phyloP scores from a whole-genome alignment of 2,888 invertebrate species.

The Xestobium rufovillosum region DNA sequence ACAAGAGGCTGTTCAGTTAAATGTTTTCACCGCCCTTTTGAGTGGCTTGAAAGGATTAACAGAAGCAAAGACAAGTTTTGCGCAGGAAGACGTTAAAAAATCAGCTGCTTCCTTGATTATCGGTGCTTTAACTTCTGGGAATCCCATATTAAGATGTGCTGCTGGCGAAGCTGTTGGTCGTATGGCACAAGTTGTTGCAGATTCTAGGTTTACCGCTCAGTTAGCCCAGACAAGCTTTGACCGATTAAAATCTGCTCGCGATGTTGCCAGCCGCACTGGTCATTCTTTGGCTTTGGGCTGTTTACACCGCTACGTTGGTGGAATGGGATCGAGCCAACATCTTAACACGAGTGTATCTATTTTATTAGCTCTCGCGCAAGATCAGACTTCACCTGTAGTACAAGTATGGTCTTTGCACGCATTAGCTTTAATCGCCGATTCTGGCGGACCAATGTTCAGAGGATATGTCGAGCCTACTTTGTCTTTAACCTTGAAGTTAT shows the following conservation, averaged over 20 bases:
- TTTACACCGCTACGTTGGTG: conserved; percentile 90
- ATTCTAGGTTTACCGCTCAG: conserved; percentile 81
- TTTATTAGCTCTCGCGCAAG: conserved; percentile 88
- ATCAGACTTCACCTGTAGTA: conserved; percentile 86
- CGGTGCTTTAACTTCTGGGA: conserved; percentile 65
- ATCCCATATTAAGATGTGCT: conserved; percentile 80
- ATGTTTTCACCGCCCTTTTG: conserved; percentile 89
- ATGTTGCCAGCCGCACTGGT: conserved; percentile 78
- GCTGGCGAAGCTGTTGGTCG: conserved; percentile 93
- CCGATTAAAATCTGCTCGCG: conserved; percentile 75
- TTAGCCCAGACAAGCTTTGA: conserved; percentile 86
- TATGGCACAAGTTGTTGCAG: conserved; percentile 82
- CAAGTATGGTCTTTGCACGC: conserved; percentile 98
- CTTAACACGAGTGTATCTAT: conserved; percentile 92
- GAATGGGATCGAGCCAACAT: conserved; percentile 93
- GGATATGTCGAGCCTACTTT: conserved; percentile 94
- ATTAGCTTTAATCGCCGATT: conserved; percentile 89
- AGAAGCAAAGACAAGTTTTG: conserved; percentile 77
- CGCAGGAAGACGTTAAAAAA: conserved; percentile 85
- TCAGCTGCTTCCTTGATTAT: conserved; percentile 75
- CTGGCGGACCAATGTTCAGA: conserved; percentile 98
- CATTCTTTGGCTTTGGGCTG: conserved; percentile 93
- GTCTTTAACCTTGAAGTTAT: conserved; percentile 79
- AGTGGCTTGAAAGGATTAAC: conserved; percentile 82
- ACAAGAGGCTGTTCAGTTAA: conserved; percentile 93